Evolutionary conservation across 2,113 vertebrate species (phyloP).

Genomic region (Brachionichthys hirsutus): DNA sequence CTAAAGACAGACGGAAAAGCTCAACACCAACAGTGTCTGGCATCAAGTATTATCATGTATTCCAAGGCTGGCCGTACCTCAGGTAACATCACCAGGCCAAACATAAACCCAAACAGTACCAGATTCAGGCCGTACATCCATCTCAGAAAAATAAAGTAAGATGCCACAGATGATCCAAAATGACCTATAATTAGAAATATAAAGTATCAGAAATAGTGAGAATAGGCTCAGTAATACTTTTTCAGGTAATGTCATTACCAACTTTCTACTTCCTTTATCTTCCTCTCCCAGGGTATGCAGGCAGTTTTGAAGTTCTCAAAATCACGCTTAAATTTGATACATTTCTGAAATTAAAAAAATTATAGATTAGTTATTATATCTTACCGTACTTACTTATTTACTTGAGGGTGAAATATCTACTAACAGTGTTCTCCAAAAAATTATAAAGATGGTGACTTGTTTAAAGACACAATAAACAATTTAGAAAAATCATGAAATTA

Average conservation of each 20-base stretch:
- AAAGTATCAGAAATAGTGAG: not conserved
- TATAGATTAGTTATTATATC: no score
- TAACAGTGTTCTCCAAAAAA: no score
- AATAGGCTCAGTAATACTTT: not conserved
- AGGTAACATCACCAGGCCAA: slow-evolving; percentile 94
- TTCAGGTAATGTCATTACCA: slow-evolving; percentile 61
- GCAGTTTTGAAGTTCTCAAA: slow-evolving; percentile 98
- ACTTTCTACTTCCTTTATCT: slow-evolving; percentile 99
- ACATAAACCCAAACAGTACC: slow-evolving; percentile 93
- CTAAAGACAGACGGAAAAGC: slow-evolving; percentile 67
- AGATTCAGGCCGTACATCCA: slow-evolving; percentile 99
- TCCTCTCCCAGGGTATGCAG: slow-evolving; percentile 98
- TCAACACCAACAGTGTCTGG: not conserved
- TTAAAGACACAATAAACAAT: no score
- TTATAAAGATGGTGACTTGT: no score
- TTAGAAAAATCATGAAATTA: no score
- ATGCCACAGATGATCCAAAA: slow-evolving; percentile 96
- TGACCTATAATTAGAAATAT: slow-evolving; percentile 80
- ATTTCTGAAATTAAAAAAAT: slow-evolving; percentile 82
- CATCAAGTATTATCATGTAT: not conserved
- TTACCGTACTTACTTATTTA: no score
- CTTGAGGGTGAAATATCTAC: no score
- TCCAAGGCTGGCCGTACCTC: slow-evolving; percentile 82
- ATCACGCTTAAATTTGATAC: slow-evolving; percentile 95
- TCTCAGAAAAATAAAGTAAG: slow-evolving; percentile 96